A percentile compares a stretch with the other conserved stretches of the same genome.
Conservation (phyloP, 2,888 invertebrate species). For the Hypomecis atomaria region DNA sequence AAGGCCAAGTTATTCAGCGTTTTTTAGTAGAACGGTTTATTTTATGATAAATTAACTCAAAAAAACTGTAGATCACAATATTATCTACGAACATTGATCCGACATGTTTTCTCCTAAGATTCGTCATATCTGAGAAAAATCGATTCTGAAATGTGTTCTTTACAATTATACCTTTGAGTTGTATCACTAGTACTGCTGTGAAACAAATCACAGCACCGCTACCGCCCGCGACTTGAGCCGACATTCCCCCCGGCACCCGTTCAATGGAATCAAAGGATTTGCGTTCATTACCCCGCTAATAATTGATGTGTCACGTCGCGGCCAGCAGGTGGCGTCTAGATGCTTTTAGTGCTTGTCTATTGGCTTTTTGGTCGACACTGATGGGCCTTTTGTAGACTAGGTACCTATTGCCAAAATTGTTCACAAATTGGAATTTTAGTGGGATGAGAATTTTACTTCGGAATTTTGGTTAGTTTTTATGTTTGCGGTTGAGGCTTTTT, state of each 20-base stretch:
- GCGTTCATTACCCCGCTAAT: slow-evolving; percentile 79
- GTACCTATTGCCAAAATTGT: slow-evolving; percentile 16
- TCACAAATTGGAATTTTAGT: neutral
- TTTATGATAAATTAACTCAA: too few relatives aligned
- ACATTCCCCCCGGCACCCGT: slow-evolving; percentile 69
- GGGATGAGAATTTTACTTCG: neutral
- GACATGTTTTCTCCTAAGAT: too few relatives aligned
- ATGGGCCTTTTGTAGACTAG: slow-evolving; percentile 21
- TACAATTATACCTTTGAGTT: too few relatives aligned
- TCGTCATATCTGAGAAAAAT: too few relatives aligned
- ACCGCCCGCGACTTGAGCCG: slow-evolving; percentile 36
- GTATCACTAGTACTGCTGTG: too few relatives aligned
- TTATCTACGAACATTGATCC: too few relatives aligned
- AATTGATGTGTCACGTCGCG: slow-evolving; percentile 69
- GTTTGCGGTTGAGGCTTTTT: neutral
- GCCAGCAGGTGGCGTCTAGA: slow-evolving; percentile 44
- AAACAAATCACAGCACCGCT: slow-evolving; percentile 11
- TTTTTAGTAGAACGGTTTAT: too few relatives aligned
- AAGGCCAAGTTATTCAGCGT: too few relatives aligned
- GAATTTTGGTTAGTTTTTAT: neutral
- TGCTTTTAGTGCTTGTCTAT: slow-evolving; percentile 43
- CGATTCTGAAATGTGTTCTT: too few relatives aligned
- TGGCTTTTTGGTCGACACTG: slow-evolving; percentile 24
- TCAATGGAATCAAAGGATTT: slow-evolving; percentile 84
- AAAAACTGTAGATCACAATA: too few relatives aligned